Percentiles rank a stretch among this genome's conserved stretches.
These are phyloP conservation scores for Diogma glabrata DNA, from an alignment of 2,888 invertebrate species.

Conservation along the genomic window DNA sequence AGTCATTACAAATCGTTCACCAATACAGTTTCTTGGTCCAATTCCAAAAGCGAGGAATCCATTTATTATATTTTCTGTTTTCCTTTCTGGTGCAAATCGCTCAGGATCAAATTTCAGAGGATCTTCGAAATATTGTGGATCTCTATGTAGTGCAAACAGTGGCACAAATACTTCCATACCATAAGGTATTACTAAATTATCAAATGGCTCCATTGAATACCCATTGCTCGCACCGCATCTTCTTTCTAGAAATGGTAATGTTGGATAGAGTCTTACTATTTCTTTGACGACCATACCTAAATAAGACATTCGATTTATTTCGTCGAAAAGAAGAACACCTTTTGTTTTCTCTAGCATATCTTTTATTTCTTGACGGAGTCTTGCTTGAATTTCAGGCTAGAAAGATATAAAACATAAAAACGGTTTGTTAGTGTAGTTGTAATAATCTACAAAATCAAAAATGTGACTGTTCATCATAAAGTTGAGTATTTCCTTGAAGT, in stretches of 20 bases:
- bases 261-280: slow-evolving; percentile 32
- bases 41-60: no score
- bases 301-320: slow-evolving; percentile 27
- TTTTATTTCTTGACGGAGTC: slow-evolving; percentile 28
- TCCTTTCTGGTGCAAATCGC: slow-evolving; percentile 31
- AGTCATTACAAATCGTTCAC: slow-evolving; percentile 30
- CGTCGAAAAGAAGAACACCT: slow-evolving; percentile 26
- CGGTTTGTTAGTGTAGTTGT: no score
- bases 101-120: slow-evolving; percentile 33
- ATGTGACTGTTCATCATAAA: no score
- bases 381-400: slow-evolving; percentile 27
- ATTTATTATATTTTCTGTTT: no score
- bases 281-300: slow-evolving; percentile 36
- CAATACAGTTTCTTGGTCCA: slow-evolving; percentile 33
- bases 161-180: slow-evolving; percentile 33
- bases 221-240: slow-evolving; percentile 11
- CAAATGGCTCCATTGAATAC: slow-evolving; percentile 25
- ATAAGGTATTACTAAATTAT: slow-evolving; percentile 25
- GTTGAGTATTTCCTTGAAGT: no score
- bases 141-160: slow-evolving; percentile 30
- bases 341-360: slow-evolving; percentile 20
- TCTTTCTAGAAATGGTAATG: slow-evolving; percentile 30
- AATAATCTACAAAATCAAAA: no score
- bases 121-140: slow-evolving; percentile 32
- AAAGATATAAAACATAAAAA: no score